These are phyloP conservation scores for Chionoecetes opilio DNA, from an alignment of 1,140 invertebrate genomes.

Conservation along the genomic window DNA sequence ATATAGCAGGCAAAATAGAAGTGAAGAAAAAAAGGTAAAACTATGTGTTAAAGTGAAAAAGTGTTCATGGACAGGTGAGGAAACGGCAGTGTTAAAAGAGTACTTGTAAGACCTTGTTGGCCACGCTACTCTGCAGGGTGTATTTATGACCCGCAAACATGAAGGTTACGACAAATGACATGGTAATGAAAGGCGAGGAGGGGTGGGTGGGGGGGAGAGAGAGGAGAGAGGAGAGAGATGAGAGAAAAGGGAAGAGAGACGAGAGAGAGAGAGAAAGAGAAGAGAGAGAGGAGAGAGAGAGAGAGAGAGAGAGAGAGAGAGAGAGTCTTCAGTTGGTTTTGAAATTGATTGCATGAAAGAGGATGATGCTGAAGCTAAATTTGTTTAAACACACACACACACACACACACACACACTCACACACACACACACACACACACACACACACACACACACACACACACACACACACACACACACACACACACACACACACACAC, in stretches of 20 bases:
- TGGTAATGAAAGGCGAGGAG: neutral
- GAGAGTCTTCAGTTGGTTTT: no score
- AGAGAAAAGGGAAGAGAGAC: neutral
- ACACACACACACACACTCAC: neutral
- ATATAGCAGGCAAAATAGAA: neutral
- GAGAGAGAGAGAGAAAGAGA: constrained; percentile 37
- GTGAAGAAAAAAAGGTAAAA: no score
- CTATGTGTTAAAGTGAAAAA: neutral
- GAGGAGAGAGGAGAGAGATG: neutral
- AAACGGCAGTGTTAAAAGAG: neutral
- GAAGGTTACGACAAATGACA: neutral
- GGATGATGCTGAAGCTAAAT: no score
- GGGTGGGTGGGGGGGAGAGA: neutral
- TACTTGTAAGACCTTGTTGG: neutral
- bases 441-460: no score
- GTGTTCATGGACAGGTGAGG: neutral
- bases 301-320: constrained; percentile 41
- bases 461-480: no score
- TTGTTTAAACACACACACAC: neutral
- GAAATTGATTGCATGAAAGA: no score
- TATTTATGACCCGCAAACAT: neutral
- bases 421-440: no score
- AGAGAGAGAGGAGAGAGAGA: neutral
- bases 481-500: no score
- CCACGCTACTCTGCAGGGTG: neutral